phyloP scores from a whole-genome alignment of 2,888 invertebrate genomes.

The Asteroscopus sphinx region DNA sequence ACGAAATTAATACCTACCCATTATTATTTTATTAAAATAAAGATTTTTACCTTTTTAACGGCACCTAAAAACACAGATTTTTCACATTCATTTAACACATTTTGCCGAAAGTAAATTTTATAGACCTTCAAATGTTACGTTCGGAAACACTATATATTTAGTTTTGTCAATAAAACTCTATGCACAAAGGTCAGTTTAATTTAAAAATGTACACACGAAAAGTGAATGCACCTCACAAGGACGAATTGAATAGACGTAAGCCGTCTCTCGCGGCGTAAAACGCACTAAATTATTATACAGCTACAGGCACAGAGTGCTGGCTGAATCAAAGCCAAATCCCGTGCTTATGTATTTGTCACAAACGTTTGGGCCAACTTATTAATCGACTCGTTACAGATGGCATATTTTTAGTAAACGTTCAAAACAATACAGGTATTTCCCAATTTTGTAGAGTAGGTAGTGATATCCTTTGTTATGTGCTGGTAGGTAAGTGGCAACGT shows the following conservation, averaged over 20 bases:
- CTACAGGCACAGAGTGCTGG: slow-evolving; percentile 8
- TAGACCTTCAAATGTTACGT: slow-evolving; percentile 9
- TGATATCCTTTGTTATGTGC: slow-evolving; percentile 41
- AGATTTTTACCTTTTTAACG: slow-evolving; percentile 25
- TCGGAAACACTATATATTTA: slow-evolving; percentile 16
- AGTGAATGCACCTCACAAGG: slow-evolving; percentile 48
- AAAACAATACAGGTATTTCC: not conserved
- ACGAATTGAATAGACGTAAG: slow-evolving; percentile 55
- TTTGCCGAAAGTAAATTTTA: slow-evolving; percentile 24
- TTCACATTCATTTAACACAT: slow-evolving; percentile 44
- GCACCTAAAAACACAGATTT: slow-evolving; percentile 4
- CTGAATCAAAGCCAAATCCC: slow-evolving; percentile 46
- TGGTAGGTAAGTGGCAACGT: not conserved
- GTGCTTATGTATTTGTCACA: slow-evolving; percentile 34
- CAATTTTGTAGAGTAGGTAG: slow-evolving; percentile 16
- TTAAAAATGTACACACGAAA: slow-evolving; percentile 47
- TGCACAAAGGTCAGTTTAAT: slow-evolving; percentile 19
- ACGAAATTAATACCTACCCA: too few species aligned
- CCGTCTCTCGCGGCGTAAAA: slow-evolving; percentile 51
- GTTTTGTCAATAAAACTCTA: slow-evolving; percentile 14
- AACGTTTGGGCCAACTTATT: slow-evolving; percentile 43
- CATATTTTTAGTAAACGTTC: not conserved
- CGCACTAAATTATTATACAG: slow-evolving; percentile 60
- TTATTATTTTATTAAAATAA: not conserved
- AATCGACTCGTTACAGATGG: slow-evolving; percentile 27